Evolutionary conservation across 2,888 invertebrate genomes (phyloP).

Genomic region (Blastobasis adustella): DNA sequence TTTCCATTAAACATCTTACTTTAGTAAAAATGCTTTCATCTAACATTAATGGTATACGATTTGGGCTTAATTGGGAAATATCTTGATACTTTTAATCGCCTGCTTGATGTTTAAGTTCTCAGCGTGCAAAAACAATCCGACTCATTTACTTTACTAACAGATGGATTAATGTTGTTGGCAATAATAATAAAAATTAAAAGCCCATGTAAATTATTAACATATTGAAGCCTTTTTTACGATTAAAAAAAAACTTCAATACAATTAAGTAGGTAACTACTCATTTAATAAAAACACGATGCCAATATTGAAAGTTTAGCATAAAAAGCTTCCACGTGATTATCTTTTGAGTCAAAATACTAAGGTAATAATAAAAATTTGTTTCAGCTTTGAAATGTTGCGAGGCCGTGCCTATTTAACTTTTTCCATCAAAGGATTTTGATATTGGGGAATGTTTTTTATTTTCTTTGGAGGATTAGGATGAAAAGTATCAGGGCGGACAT

Average conservation of each 20-base stretch:
- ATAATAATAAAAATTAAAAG: too few relatives aligned
- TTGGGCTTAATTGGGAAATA: conserved; percentile 39
- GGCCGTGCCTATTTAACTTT: conserved; percentile 25
- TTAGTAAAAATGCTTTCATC: conserved; percentile 54
- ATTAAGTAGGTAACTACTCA: too few relatives aligned
- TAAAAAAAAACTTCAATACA: too few relatives aligned
- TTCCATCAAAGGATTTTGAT: conserved; percentile 24
- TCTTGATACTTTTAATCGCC: conserved; percentile 27
- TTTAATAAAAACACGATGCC: too few relatives aligned
- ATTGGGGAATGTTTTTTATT: conserved; percentile 10
- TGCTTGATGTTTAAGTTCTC: conserved; percentile 22
- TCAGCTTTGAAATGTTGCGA: conserved; percentile 16
- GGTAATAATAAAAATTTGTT: conserved; percentile 16
- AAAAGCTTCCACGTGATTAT: too few relatives aligned
- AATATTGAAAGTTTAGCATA: too few relatives aligned
- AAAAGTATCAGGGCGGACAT: neutral
- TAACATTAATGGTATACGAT: conserved; percentile 44
- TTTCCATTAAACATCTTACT: conserved; percentile 64
- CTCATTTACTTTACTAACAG: too few relatives aligned
- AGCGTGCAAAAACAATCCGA: too few relatives aligned
- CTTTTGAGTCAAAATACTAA: neutral
- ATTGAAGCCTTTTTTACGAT: too few relatives aligned
- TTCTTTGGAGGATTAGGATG: neutral
- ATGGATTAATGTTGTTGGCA: too few relatives aligned
- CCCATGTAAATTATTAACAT: too few relatives aligned